These are phyloP conservation scores for Propithecus deckenii DNA, from an alignment of 2,797 vertebrate species.

Conservation along the genomic window DNA sequence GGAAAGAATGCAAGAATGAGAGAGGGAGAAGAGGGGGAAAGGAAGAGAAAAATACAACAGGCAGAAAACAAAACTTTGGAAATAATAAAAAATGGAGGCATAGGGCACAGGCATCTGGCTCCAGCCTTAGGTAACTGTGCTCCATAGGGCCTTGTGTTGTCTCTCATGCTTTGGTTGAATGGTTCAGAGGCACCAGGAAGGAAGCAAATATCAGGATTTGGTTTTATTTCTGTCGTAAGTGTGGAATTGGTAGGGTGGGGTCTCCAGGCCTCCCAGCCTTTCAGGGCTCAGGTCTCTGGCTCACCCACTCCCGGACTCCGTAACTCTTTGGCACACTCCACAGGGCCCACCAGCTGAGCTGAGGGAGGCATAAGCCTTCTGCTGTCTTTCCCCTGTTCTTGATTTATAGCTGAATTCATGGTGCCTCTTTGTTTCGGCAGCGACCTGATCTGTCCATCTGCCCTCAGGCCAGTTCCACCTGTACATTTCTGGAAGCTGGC, in stretches of 20 bases:
- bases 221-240: neutral
- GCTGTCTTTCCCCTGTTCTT: neutral
- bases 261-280: neutral
- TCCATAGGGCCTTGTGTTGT: neutral
- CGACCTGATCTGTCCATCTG: neutral
- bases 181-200: neutral
- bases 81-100: neutral
- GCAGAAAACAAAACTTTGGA: neutral
- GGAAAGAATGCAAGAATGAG: neutral
- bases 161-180: neutral
- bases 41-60: neutral
- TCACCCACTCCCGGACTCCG: fast-evolving
- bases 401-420: neutral
- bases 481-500: neutral
- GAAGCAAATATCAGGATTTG: too few relatives aligned
- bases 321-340: fast-evolving
- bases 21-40: neutral
- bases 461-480: neutral
- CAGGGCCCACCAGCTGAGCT: fast-evolving
- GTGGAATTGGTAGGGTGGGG: neutral
- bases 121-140: fast-evolving
- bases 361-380: fast-evolving
- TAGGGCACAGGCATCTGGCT: fast-evolving
- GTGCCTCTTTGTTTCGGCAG: neutral
- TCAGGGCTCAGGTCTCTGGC: fast-evolving